Evolutionary conservation across 1,140 invertebrate genomes (phyloP).

Genomic region (Macrosteles quadrilineatus): DNA sequence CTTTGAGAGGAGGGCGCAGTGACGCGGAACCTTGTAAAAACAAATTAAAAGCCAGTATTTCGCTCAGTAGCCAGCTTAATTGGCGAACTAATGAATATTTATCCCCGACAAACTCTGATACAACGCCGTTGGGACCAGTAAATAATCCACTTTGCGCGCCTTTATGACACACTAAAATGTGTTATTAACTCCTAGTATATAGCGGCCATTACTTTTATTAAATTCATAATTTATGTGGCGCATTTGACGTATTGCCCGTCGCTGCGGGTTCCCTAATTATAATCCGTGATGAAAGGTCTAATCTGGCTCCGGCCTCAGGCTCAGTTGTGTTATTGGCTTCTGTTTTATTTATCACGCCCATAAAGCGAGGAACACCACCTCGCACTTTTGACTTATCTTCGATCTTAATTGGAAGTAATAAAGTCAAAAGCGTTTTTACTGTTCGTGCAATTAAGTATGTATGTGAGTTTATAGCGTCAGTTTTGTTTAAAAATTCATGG

Average conservation of each 20-base stretch:
- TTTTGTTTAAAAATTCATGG: too few relatives aligned
- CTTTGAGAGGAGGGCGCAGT: not conserved
- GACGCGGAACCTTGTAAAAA: constrained; percentile 31
- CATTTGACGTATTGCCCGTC: not conserved
- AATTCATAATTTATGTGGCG: constrained; percentile 29
- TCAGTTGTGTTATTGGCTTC: not conserved
- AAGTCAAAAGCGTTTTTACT: too few relatives aligned
- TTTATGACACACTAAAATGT: constrained; percentile 35
- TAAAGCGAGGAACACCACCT: not conserved
- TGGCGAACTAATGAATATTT: constrained; percentile 34
- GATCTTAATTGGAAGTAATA: not conserved
- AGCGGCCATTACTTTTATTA: constrained; percentile 33
- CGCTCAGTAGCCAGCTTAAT: constrained; percentile 30
- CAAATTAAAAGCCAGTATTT: constrained; percentile 34
- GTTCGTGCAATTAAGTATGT: too few relatives aligned
- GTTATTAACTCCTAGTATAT: constrained; percentile 33
- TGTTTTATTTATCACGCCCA: not conserved
- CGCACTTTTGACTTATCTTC: not conserved
- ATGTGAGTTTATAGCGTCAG: too few relatives aligned
- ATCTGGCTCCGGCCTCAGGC: not conserved
- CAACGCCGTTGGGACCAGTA: constrained; percentile 31
- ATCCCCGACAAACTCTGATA: constrained; percentile 29
- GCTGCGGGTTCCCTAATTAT: not conserved
- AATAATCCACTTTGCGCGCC: constrained; percentile 32
- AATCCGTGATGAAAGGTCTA: not conserved